phyloP scores from a whole-genome alignment of 2,113 vertebrate species.

The Syngnathus floridae region DNA sequence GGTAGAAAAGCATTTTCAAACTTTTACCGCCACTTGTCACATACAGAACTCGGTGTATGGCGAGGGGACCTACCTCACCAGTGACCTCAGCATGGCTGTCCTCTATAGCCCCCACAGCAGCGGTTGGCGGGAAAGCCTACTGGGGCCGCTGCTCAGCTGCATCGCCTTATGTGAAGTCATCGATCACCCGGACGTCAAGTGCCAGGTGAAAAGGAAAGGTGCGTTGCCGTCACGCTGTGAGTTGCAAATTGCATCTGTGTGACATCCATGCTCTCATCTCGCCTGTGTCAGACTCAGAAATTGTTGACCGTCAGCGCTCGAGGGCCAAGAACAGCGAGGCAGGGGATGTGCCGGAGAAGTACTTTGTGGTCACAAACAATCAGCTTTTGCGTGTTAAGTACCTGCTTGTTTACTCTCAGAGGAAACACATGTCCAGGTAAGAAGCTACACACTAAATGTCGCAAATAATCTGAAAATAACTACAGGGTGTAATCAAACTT shows the following conservation, averaged over 20 bases:
- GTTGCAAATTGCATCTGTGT: not conserved
- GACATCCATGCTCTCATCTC: not conserved
- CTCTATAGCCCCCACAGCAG: slow-evolving; percentile 91
- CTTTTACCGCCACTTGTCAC: not conserved
- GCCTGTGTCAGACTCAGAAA: slow-evolving; percentile 78
- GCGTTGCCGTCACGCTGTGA: not conserved
- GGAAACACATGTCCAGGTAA: slow-evolving; percentile 80
- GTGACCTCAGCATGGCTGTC: slow-evolving; percentile 94
- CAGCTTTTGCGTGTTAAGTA: slow-evolving; percentile 92
- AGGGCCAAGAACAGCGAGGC: slow-evolving; percentile 92
- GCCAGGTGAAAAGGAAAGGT: slow-evolving; percentile 93
- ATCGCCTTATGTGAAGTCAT: slow-evolving; percentile 95
- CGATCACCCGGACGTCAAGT: slow-evolving; percentile 96
- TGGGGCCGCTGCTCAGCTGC: slow-evolving; percentile 88
- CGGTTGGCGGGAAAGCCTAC: slow-evolving; percentile 79
- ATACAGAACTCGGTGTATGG: slow-evolving; percentile 92
- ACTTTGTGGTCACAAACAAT: slow-evolving; percentile 97
- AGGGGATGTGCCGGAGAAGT: slow-evolving; percentile 91
- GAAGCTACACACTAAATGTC: slow-evolving; percentile 10
- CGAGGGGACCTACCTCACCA: slow-evolving; percentile 96
- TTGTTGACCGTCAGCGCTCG: slow-evolving; percentile 82
- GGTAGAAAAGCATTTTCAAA: not conserved
- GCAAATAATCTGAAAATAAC: not conserved
- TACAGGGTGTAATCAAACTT: too few species aligned
- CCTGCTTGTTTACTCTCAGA: slow-evolving; percentile 90